Evolutionary conservation across 2,797 vertebrate genomes (phyloP).

Genomic region (Anguilla pacifica): DNA sequence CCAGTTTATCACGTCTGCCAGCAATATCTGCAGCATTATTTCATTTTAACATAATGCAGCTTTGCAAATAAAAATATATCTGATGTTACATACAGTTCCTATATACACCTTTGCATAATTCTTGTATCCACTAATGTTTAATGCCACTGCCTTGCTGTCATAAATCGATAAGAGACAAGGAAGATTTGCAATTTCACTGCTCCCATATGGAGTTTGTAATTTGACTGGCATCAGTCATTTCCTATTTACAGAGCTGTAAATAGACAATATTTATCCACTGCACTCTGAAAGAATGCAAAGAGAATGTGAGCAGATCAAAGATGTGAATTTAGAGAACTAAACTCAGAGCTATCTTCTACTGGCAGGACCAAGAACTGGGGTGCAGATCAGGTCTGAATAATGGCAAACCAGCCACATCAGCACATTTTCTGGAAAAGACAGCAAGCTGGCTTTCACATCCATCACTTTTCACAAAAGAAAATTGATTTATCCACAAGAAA

Average conservation of each 20-base stretch:
- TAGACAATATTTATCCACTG: not conserved
- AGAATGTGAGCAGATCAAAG: not conserved
- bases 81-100: constrained; percentile 38
- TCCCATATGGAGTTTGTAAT: not conserved
- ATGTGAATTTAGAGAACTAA: not conserved
- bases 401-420: not conserved
- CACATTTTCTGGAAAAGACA: not conserved
- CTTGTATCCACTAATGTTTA: not conserved
- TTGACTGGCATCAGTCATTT: constrained; percentile 21
- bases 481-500: not conserved
- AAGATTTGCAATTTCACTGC: constrained; percentile 25
- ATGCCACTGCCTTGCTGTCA: constrained; percentile 1
- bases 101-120: constrained; percentile 39
- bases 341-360: not conserved
- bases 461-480: constrained; percentile 6
- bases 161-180: constrained; percentile 32
- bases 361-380: no score
- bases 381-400: not conserved
- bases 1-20: constrained; percentile 23
- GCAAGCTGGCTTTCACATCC: not conserved
- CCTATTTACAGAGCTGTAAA: constrained; percentile 20
- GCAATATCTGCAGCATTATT: constrained; percentile 42
- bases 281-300: not conserved
- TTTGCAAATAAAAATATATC: constrained; percentile 41
- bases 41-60: constrained; percentile 9